These are phyloP conservation scores for Gracilinanus agilis DNA, from an alignment of 2,113 vertebrate species.

Conservation along the genomic window DNA sequence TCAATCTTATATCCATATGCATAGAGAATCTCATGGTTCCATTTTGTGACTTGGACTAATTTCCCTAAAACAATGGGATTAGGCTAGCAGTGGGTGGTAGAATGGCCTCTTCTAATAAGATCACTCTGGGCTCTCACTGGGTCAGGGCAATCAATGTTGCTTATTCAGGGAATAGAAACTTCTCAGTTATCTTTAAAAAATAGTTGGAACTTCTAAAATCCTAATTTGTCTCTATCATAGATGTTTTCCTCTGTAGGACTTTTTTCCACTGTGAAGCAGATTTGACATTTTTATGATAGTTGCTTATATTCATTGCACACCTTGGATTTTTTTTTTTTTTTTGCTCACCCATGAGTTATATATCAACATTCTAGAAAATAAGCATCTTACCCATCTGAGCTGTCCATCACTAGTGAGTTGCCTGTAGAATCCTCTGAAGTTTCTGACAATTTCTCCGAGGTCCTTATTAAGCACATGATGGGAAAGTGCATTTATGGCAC, in stretches of 20 bases:
- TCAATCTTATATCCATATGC: no score
- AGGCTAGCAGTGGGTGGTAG: neutral
- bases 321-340: neutral
- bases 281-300: constrained; percentile 40
- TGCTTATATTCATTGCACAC: neutral
- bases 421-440: constrained; percentile 89
- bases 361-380: neutral
- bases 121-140: neutral
- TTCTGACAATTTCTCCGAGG: constrained; percentile 84
- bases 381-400: constrained; percentile 86
- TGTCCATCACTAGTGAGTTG: constrained; percentile 87
- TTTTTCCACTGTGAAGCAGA: neutral
- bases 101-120: neutral
- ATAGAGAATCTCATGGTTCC: no score
- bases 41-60: neutral
- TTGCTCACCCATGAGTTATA: constrained; percentile 36
- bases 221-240: constrained; percentile 19
- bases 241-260: constrained; percentile 9
- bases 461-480: constrained; percentile 84
- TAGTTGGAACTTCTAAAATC: neutral
- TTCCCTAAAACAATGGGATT: neutral
- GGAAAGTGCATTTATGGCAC: constrained; percentile 84
- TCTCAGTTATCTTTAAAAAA: constrained; percentile 1
- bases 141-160: neutral
- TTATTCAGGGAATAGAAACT: constrained; percentile 13